These are phyloP conservation scores for Brachypodius melanocephalos DNA, from an alignment of 2,113 vertebrate genomes.

Conservation along the genomic window DNA sequence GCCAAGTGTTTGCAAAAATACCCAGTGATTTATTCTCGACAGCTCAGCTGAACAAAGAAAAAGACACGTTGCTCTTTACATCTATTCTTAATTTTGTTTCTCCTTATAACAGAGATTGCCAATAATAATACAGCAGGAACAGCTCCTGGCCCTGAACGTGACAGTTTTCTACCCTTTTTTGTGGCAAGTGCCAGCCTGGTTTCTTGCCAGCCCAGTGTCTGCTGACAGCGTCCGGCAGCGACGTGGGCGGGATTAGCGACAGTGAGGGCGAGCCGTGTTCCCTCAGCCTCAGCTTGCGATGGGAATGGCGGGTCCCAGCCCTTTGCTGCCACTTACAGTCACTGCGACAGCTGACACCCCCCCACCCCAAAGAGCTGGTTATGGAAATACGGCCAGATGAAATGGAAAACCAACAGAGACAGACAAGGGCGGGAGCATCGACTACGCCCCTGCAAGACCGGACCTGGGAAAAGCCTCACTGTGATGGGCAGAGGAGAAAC, in stretches of 20 bases:
- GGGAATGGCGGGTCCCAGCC: accelerated
- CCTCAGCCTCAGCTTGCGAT: accelerated
- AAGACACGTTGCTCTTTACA: background rate
- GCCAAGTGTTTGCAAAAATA: background rate
- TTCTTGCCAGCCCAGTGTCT: background rate
- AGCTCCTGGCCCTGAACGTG: background rate
- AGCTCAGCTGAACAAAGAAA: background rate
- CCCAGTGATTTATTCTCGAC: background rate
- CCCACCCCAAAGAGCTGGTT: accelerated
- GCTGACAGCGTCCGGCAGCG: background rate
- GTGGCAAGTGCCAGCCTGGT: background rate
- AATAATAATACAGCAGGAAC: background rate
- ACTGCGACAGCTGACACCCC: background rate
- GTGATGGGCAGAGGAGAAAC: background rate
- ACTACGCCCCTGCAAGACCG: background rate
- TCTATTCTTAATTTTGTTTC: background rate
- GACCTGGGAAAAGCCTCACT: background rate
- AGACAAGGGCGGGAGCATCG: background rate
- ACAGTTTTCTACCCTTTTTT: background rate
- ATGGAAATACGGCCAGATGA: accelerated
- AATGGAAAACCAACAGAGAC: background rate
- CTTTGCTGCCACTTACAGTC: background rate
- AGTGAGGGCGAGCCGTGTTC: background rate
- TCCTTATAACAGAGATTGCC: background rate
- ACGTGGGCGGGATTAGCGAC: accelerated